Conservation (phyloP, 2,113 vertebrate genomes). For the Globicephala melas region DNA sequence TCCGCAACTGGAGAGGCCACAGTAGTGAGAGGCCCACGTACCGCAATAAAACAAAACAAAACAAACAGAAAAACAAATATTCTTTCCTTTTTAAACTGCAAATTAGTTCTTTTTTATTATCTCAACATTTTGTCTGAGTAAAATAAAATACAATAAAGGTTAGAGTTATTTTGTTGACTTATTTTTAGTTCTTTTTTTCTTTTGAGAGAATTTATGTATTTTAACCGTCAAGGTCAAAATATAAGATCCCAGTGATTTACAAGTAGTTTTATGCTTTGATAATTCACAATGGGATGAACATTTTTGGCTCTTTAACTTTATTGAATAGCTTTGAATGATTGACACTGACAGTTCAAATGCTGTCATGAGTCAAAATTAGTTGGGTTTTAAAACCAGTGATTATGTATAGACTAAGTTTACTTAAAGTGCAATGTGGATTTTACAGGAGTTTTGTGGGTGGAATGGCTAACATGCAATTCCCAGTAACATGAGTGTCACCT, state of each 20-base stretch:
- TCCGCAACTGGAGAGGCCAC: no score
- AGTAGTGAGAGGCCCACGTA: no score
- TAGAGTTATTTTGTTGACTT: not conserved
- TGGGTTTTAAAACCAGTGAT: not conserved
- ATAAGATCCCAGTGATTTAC: not conserved
- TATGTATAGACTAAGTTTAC: not conserved
- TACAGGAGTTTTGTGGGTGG: not conserved
- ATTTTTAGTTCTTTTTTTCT: not conserved
- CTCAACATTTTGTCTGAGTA: not conserved
- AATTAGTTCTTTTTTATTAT: conserved; percentile 13
- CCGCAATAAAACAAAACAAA: no score
- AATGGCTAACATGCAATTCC: not conserved
- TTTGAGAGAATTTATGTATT: not conserved
- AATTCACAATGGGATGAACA: not conserved
- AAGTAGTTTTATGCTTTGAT: not conserved
- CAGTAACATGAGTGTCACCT: not conserved
- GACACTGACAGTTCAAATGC: not conserved
- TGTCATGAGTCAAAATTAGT: not conserved
- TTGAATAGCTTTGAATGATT: conserved; percentile 8
- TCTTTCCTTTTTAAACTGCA: not conserved
- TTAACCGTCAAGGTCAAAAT: not conserved
- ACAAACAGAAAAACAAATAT: no score
- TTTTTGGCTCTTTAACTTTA: not conserved
- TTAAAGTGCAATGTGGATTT: not conserved
- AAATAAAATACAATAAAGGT: not conserved